Evolutionary conservation across 2,113 vertebrate genomes (phyloP).

Genomic region (Emydura subglobosa): DNA sequence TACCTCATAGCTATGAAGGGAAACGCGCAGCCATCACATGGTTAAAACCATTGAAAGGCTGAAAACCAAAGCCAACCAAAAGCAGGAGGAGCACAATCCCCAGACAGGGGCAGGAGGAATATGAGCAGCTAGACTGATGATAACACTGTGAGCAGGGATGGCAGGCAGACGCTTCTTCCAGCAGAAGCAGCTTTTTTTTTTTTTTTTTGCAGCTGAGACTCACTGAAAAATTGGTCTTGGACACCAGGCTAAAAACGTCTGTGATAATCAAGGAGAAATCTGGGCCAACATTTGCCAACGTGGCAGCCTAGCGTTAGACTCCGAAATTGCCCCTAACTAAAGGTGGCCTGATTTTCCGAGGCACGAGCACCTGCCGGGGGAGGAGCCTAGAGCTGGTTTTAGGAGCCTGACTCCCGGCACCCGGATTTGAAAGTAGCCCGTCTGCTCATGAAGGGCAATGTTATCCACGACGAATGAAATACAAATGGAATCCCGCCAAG

Average conservation of each 20-base stretch:
- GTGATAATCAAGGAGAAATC: neutral
- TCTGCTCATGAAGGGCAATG: neutral
- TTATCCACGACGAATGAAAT: neutral
- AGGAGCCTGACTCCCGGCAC: neutral
- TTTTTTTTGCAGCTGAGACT: rapidly evolving
- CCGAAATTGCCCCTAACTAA: neutral
- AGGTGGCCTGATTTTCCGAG: neutral
- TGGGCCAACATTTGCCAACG: neutral
- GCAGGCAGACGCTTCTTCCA: neutral
- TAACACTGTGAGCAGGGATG: neutral
- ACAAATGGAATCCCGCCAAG: neutral
- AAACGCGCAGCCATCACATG: neutral
- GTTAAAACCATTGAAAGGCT: neutral
- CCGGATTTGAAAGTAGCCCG: neutral
- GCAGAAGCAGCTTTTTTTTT: rapidly evolving
- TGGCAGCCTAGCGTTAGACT: neutral
- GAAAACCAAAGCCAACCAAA: neutral
- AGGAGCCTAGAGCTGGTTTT: neutral
- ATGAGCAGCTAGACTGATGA: neutral
- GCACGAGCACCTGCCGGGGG: neutral
- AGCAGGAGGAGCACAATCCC: neutral
- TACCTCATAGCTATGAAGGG: neutral
- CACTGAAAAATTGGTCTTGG: neutral
- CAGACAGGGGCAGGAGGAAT: rapidly evolving
- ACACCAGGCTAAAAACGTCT: rapidly evolving